Evolutionary conservation across 2,888 invertebrate genomes (phyloP), one percentile per base, ranked within the genome.

Genomic region (Arctia plantaginis): DNA sequence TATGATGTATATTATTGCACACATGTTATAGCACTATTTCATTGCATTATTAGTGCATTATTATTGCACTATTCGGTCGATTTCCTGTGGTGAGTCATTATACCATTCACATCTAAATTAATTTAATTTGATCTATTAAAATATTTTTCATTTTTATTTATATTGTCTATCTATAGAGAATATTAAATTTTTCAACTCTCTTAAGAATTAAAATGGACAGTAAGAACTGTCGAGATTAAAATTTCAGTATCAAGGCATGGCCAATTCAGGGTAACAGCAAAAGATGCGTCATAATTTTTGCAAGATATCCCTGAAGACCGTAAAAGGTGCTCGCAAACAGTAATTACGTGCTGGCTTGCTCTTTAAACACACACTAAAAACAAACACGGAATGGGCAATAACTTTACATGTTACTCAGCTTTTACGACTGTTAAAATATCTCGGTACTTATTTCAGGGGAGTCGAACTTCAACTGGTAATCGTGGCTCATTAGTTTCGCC

Each of bases 301-400:
- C 72, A 76, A 76, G 47, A 71, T 65, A 74, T 64, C 69, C 70
- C 70, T 30, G 75, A 76, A 79, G 74, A 83, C 71, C 55, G 74
- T 77, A 76, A 82, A 81, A 81, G 73, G 71, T 74, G 68, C 73
- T 75, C 55, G 76, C 72, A 70, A 78, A 72, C 70, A 73, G 80
- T 81, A 85, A 86, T 85, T 85, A 82, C 76, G 70, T 72, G 72
- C 75, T 74, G 75, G 77, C 75, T 75, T 71, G 69, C 69, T 81
- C 74, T 81, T 79, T 88, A 84, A 89, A 89, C 88, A 89, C 83
- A 84, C 81, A 88, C 86, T 89, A 84, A 87, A 87, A 84, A 81
- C 84, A 82, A 85, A 87, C 86, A 85, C 77, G 74, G 41, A 82
- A 80, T 80, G 78, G 74, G 82, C 70, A 77, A 82, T 86, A 87